A percentile compares a stretch with the other conserved stretches of the same genome.
Evolutionary conservation across 2,113 vertebrate genomes (phyloP).

Genomic region (Hyaena hyaena): DNA sequence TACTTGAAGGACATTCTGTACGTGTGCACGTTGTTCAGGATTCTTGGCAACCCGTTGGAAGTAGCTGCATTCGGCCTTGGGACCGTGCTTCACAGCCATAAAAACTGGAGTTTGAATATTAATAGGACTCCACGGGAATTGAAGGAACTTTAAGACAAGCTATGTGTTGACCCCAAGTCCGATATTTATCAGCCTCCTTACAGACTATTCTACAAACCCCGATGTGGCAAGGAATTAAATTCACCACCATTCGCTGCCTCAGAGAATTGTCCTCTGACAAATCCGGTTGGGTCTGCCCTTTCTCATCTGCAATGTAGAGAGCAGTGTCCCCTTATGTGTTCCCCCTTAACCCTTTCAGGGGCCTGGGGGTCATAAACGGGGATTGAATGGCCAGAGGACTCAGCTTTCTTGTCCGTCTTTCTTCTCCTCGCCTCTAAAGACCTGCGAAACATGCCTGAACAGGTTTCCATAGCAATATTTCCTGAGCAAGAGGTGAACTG

Average conservation of each 20-base stretch:
- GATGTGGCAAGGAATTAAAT: background rate
- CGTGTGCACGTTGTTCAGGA: background rate
- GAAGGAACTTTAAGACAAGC: background rate
- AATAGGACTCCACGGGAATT: background rate
- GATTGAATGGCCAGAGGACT: background rate
- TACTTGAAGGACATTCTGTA: background rate
- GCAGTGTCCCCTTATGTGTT: background rate
- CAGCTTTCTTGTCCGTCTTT: background rate
- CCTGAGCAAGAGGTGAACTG: conserved; percentile 17
- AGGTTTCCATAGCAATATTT: conserved; percentile 64
- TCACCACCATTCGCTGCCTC: background rate
- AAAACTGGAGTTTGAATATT: background rate
- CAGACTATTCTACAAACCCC: background rate
- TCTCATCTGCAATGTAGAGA: background rate
- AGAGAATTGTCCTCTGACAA: background rate
- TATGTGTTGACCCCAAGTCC: background rate
- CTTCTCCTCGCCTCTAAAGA: conserved; percentile 30
- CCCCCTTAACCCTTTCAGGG: background rate
- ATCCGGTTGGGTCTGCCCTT: background rate
- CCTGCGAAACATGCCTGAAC: background rate
- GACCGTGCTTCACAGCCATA: background rate
- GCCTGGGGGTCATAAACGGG: conserved; percentile 2
- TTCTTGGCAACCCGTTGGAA: background rate
- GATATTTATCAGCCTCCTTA: background rate
- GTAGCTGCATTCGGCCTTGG: background rate